Evolutionary conservation across 2,113 vertebrate genomes (phyloP), one percentile per base, ranked within the genome.

Genomic region (Cebidichthys violaceus): DNA sequence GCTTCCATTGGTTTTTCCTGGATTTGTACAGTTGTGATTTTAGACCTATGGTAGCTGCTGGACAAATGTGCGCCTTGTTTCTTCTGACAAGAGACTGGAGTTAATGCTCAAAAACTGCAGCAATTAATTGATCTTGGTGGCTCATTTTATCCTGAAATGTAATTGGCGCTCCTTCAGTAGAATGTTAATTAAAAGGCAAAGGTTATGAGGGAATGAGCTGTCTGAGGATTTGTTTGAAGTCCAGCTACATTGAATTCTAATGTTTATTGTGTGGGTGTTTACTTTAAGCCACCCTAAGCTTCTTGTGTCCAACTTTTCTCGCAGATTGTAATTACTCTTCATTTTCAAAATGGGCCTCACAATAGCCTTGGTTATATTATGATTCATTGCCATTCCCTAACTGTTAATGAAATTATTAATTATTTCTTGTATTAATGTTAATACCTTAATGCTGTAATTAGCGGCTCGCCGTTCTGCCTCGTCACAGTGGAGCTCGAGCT

Each of bases 351-450:
- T 54, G 41, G 45, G 71, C 72, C 82, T 70, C 24, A 65, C 64
- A n/a, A 50, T 81, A 76, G 64, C 86, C 73, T 73, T 39, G 71
- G 62, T 85, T 81, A 73, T 84, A 89, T 91, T 90, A 85, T 94
- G 90, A 94, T 95, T 93, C 90, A 95, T 93, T 84, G 77, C 86
- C 77, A 71, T 90, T 73, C 86, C 61, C 70, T 54, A 79, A 77
- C 79, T 79, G 75, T 84, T 94, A 94, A 95, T 94, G 91, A 92
- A 93, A 94, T 90, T 73, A 95, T 95, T 91, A 87, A 94, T 95
- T 94, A 70, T 89, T 89, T 87, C 77, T 90, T 90, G 87, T 90
- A 86, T 85, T 83, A 87, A 68, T 84, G 81, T 87, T 94, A 95
- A 95, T 94, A 91, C 92, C 94, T 92, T 89, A 74, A 90, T 92